Evolutionary conservation across 2,113 vertebrate species (phyloP).

Genomic region (Leucopsar rothschildi): DNA sequence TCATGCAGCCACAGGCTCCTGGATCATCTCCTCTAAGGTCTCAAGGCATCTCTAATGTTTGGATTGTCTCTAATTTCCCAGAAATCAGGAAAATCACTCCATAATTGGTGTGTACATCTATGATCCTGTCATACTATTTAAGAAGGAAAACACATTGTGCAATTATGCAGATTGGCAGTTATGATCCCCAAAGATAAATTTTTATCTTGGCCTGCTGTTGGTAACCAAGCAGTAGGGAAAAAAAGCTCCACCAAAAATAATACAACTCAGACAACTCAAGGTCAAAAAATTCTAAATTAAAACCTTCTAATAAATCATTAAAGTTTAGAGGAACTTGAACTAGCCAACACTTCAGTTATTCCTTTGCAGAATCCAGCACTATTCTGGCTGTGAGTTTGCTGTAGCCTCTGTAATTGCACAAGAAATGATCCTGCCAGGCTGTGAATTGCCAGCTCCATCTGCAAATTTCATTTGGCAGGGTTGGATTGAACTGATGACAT

Average conservation of each 20-base stretch:
- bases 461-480: not conserved
- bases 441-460: not conserved
- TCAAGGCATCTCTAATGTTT: not conserved
- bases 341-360: not conserved
- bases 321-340: not conserved
- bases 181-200: not conserved
- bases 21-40: not conserved
- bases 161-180: not conserved
- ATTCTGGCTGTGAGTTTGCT: not conserved
- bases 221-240: not conserved
- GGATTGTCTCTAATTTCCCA: not conserved
- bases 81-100: not conserved
- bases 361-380: not conserved
- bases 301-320: not conserved
- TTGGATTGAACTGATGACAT: not conserved
- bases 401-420: not conserved
- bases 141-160: not conserved
- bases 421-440: not conserved
- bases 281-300: not conserved
- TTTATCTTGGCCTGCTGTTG: not conserved
- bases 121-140: not conserved
- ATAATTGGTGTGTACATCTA: not conserved
- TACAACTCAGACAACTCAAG: not conserved
- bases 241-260: not conserved
- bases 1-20: not conserved